Percentiles rank a stretch among this genome's conserved stretches.
Conservation (phyloP, 1,140 invertebrate species). For the Drosophila kepulauana region DNA sequence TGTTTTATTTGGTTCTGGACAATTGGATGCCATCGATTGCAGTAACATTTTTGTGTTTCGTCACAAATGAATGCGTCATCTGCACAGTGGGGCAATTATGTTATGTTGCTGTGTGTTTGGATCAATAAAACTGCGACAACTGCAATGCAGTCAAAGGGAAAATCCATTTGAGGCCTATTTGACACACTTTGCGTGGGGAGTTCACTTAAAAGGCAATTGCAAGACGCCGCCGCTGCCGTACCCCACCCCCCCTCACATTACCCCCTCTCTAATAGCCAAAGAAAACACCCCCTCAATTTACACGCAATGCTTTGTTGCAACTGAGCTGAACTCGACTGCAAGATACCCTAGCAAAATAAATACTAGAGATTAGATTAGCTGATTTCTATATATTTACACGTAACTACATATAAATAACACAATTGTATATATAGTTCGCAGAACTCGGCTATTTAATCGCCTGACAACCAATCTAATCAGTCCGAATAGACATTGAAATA, state of each 20-base stretch:
- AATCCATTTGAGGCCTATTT: constrained; percentile 7
- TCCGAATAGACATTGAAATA: background rate
- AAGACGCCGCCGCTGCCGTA: background rate
- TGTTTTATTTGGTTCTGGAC: constrained; percentile 8
- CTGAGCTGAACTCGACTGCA: background rate
- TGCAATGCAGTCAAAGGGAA: constrained; percentile 6
- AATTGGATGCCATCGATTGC: constrained; percentile 24
- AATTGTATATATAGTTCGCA: background rate
- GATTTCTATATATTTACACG: too few relatives aligned
- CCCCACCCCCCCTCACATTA: background rate
- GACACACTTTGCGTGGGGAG: constrained; percentile 32
- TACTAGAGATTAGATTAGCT: background rate
- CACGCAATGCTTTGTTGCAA: background rate
- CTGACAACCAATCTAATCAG: background rate
- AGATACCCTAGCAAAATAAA: constrained; percentile 6
- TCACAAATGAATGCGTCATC: constrained; percentile 30
- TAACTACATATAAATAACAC: too few relatives aligned
- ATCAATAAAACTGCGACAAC: constrained; percentile 39
- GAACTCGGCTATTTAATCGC: background rate
- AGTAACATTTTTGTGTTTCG: constrained; percentile 25
- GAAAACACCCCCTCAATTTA: background rate
- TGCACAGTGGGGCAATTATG: constrained; percentile 1
- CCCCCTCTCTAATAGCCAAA: background rate
- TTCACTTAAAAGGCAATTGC: constrained; percentile 30
- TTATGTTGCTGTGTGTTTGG: background rate